These are phyloP conservation scores for Denticeps clupeoides DNA, from an alignment of 2,797 vertebrate genomes.

Conservation along the genomic window DNA sequence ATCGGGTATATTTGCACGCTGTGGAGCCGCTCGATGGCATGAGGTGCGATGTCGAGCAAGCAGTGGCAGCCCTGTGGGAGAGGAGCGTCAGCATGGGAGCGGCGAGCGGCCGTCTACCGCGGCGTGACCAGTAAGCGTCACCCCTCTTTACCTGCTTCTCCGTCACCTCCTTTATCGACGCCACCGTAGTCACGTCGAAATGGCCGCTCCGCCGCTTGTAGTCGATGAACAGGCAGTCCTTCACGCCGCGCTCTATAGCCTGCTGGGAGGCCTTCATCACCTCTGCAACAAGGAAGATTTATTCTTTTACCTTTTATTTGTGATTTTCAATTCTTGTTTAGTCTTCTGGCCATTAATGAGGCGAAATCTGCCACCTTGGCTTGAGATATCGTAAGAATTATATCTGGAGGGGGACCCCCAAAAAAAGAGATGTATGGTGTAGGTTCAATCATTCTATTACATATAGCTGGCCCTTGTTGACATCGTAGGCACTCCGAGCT, in stretches of 20 bases:
- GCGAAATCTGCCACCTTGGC: too few species aligned
- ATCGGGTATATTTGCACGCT: slow-evolving; percentile 94
- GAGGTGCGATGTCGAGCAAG: slow-evolving; percentile 85
- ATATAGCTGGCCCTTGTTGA: too few species aligned
- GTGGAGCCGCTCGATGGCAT: slow-evolving; percentile 94
- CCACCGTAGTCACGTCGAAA: slow-evolving; percentile 94
- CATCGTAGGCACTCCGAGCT: too few species aligned
- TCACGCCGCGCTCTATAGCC: slow-evolving; percentile 89
- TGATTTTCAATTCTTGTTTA: too few species aligned
- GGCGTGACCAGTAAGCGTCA: too few species aligned
- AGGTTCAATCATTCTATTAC: too few species aligned
- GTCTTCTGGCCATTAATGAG: too few species aligned
- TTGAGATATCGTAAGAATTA: too few species aligned
- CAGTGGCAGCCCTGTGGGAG: slow-evolving; percentile 83
- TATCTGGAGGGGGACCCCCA: too few species aligned
- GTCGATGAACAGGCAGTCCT: slow-evolving; percentile 94
- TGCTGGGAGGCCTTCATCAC: slow-evolving; percentile 98
- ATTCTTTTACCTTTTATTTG: too few species aligned
- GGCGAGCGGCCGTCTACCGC: background rate
- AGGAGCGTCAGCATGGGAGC: slow-evolving; percentile 20
- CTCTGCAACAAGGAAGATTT: slow-evolving; percentile 56
- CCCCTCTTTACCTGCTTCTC: slow-evolving; percentile 68
- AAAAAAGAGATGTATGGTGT: too few species aligned
- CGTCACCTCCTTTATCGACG: slow-evolving; percentile 91
- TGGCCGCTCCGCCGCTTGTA: slow-evolving; percentile 90